These are phyloP conservation scores for Cataglyphis albicans DNA, from an alignment of 2,888 invertebrate genomes.

Conservation along the genomic window DNA sequence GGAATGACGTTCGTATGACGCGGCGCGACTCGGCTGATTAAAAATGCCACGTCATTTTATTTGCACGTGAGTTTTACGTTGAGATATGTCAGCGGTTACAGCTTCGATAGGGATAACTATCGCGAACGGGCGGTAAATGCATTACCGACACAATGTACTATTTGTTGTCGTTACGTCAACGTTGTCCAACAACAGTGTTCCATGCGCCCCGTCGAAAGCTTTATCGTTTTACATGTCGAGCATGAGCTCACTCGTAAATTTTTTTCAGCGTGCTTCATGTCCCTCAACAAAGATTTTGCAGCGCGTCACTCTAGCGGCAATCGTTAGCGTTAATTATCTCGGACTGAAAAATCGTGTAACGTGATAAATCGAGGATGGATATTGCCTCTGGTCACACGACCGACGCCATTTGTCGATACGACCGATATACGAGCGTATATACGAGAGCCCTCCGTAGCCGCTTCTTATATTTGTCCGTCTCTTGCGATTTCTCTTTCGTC, in stretches of 20 bases:
- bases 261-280: slow-evolving; percentile 26
- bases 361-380: slow-evolving; percentile 70
- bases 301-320: slow-evolving; percentile 32
- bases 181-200: slow-evolving; percentile 40
- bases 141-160: slow-evolving; percentile 37
- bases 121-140: slow-evolving; percentile 25
- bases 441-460: slow-evolving; percentile 21
- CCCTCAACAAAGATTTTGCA: slow-evolving; percentile 38
- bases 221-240: slow-evolving; percentile 36
- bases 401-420: slow-evolving; percentile 67
- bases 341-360: slow-evolving; percentile 66
- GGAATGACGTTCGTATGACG: slow-evolving; percentile 49
- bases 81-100: slow-evolving; percentile 13
- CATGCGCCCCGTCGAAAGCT: slow-evolving; percentile 36
- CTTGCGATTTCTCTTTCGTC: not conserved
- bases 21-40: slow-evolving; percentile 6
- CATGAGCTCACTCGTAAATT: slow-evolving; percentile 25
- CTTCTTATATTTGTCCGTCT: slow-evolving; percentile 67
- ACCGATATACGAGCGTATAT: slow-evolving; percentile 53
- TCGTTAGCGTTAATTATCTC: slow-evolving; percentile 49
- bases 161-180: slow-evolving; percentile 48
- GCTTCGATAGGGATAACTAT: slow-evolving; percentile 46
- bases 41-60: slow-evolving; percentile 43
- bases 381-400: slow-evolving; percentile 66
- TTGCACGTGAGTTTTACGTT: slow-evolving; percentile 17